Evolutionary conservation across 2,113 vertebrate species (phyloP).

Genomic region (Channa maculata): DNA sequence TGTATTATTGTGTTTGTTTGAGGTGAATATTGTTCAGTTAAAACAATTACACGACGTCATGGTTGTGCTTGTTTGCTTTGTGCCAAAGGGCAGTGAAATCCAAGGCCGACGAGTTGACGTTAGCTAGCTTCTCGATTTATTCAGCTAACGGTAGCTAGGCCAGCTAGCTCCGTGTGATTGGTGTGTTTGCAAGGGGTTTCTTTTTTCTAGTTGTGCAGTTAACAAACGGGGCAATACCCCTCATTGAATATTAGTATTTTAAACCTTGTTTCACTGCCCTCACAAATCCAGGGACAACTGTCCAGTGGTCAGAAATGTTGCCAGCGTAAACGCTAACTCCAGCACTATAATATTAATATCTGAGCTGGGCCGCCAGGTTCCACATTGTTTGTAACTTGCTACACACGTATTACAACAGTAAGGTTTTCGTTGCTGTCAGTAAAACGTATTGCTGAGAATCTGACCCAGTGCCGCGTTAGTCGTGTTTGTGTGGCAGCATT

Average conservation of each 20-base stretch:
- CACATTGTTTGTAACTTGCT: no score
- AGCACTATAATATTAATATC: background rate
- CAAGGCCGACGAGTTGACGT: constrained; percentile 10
- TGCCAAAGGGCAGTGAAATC: constrained; percentile 1
- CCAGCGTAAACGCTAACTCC: background rate
- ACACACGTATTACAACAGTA: no score
- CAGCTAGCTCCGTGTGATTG: background rate
- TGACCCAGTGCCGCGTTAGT: no score
- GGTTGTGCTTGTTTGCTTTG: background rate
- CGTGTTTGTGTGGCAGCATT: background rate
- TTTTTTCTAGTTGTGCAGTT: background rate
- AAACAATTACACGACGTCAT: background rate
- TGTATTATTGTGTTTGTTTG: background rate
- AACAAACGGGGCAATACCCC: no score
- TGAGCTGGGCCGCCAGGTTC: background rate
- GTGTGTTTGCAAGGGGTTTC: background rate
- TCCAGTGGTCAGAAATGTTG: background rate
- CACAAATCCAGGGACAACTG: background rate
- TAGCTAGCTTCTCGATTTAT: constrained; percentile 2
- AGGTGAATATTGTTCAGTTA: rapidly evolving
- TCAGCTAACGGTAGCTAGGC: constrained; percentile 21
- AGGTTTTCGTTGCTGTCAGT: background rate
- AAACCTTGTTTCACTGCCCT: background rate
- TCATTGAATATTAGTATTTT: background rate
- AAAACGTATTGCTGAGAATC: rapidly evolving